phyloP scores from a whole-genome alignment of 2,888 invertebrate species.

The Patella pellucida region DNA sequence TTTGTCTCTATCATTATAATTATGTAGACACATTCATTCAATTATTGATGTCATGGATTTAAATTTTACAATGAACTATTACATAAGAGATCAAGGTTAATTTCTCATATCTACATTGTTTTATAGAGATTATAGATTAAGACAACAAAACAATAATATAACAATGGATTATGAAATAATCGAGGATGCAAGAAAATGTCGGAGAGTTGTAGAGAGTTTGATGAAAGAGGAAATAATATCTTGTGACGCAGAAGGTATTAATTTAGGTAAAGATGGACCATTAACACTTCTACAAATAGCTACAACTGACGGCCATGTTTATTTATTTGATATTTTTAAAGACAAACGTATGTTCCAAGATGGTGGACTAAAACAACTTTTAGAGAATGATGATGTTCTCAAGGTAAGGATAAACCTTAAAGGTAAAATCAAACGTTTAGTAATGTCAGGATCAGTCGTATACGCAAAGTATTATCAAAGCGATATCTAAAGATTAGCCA shows the following conservation, averaged over 20 bases:
- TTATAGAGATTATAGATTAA: no score
- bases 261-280: slow-evolving; percentile 18
- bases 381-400: slow-evolving; percentile 4
- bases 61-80: no score
- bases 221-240: neutral
- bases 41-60: no score
- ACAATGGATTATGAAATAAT: slow-evolving; percentile 10
- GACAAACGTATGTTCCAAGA: slow-evolving; percentile 7
- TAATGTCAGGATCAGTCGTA: no score
- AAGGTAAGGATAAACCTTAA: slow-evolving; percentile 4
- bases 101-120: no score
- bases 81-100: no score
- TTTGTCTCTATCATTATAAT: no score
- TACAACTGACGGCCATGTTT: slow-evolving; percentile 13
- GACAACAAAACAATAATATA: no score
- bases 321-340: slow-evolving; percentile 13
- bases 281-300: slow-evolving; percentile 16
- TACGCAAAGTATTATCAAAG: no score
- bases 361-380: slow-evolving; percentile 11
- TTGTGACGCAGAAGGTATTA: slow-evolving; percentile 14
- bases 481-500: no score
- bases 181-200: neutral
- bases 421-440: no score
- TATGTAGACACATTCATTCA: no score
- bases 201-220: slow-evolving; percentile 5